Evolutionary conservation across 2,797 vertebrate species (phyloP).

Genomic region (Halcyon leucocephala): DNA sequence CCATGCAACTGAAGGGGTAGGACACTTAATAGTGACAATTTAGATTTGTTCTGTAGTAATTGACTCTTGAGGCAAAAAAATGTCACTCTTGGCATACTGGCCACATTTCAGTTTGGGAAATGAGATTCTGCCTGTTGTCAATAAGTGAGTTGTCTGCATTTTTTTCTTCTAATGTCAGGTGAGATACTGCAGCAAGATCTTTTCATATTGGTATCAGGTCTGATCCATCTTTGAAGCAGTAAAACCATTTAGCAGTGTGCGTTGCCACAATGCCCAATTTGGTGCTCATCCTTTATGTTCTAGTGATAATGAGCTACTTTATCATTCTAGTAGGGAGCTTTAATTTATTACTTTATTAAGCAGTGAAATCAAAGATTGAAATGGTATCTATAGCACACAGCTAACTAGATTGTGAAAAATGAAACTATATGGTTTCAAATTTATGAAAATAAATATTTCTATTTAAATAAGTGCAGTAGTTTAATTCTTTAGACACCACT

Average conservation of each 20-base stretch:
- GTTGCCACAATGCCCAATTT: conserved; percentile 2
- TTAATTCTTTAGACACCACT: conserved; percentile 59
- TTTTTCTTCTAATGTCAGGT: not conserved
- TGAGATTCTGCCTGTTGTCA: not conserved
- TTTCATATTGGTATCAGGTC: not conserved
- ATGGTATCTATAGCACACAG: conserved; percentile 16
- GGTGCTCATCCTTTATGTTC: conserved; percentile 62
- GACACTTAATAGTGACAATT: not conserved
- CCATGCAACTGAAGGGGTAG: not conserved
- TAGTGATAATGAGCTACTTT: conserved; percentile 76
- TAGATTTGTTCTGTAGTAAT: not conserved
- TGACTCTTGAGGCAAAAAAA: not conserved
- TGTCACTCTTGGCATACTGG: not conserved
- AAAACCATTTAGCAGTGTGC: conserved; percentile 18
- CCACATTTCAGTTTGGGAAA: not conserved
- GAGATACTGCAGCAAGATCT: not conserved
- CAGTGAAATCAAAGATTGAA: conserved; percentile 69
- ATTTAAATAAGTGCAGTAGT: conserved; percentile 50
- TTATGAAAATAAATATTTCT: conserved; percentile 63
- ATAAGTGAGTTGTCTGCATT: not conserved
- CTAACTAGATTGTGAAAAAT: conserved; percentile 64
- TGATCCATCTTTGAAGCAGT: conserved; percentile 53
- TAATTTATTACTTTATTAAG: conserved; percentile 68
- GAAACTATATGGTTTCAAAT: conserved; percentile 33
- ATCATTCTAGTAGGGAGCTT: conserved; percentile 64